Conservation (phyloP, 2,797 vertebrate species). For the Sphaeramia orbicularis region DNA sequence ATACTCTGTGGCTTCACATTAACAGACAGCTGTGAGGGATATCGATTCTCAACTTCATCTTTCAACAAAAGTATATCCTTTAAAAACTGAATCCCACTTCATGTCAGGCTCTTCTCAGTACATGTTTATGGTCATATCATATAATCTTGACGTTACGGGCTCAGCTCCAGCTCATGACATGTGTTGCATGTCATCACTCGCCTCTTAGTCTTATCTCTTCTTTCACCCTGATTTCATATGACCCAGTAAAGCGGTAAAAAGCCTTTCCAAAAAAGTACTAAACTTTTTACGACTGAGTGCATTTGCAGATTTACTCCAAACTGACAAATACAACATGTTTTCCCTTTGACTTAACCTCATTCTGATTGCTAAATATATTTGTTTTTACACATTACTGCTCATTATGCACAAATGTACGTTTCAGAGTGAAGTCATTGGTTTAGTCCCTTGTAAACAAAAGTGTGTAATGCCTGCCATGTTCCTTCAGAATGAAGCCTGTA, state of each 20-base stretch:
- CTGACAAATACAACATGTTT: conserved; percentile 51
- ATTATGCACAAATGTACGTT: conserved; percentile 19
- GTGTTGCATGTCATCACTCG: conserved; percentile 15
- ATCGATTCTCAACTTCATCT: too few species aligned
- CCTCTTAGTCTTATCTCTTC: conserved; percentile 28
- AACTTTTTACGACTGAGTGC: conserved; percentile 40
- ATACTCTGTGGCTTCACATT: too few species aligned
- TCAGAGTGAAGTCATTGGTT: conserved; percentile 51
- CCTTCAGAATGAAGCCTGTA: conserved; percentile 33
- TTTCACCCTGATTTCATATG: conserved; percentile 19
- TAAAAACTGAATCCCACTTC: background rate
- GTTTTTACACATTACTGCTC: conserved; percentile 1
- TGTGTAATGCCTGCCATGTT: conserved; percentile 42
- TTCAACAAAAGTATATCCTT: conserved; percentile 2
- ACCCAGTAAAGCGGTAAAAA: conserved; percentile 26
- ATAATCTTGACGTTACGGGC: conserved; percentile 23
- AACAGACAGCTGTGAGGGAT: too few species aligned
- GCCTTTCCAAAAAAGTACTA: conserved; percentile 36
- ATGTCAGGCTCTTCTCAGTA: conserved; percentile 7
- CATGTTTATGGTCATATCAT: conserved; percentile 12
- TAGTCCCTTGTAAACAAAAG: conserved; percentile 59
- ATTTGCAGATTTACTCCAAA: conserved; percentile 46
- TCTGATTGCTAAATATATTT: conserved; percentile 21
- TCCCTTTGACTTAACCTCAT: conserved; percentile 22
- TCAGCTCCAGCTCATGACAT: conserved; percentile 22